Percentiles rank a stretch among this genome's conserved stretches.
Evolutionary conservation across 1,140 invertebrate species (phyloP).

Genomic region (Caerostris darwini): DNA sequence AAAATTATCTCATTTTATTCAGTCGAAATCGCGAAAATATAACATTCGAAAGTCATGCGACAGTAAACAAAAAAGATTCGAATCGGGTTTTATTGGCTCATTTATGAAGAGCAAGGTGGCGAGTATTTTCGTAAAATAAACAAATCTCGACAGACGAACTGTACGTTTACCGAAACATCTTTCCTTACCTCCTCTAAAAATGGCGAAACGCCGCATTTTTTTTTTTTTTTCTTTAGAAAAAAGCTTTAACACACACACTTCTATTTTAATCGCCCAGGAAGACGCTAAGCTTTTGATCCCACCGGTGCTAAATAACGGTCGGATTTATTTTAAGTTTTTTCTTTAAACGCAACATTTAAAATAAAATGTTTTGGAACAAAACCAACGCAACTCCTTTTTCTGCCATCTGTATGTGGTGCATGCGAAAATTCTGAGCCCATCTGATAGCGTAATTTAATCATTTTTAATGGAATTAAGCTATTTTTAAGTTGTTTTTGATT

Average conservation of each 20-base stretch:
- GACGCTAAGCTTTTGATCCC: slow-evolving; percentile 16
- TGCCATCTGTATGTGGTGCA: background rate
- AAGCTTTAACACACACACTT: background rate
- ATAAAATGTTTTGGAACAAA: slow-evolving; percentile 27
- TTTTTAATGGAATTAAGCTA: too few species aligned
- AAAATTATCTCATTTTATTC: too few species aligned
- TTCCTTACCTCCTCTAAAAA: background rate
- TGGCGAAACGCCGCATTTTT: background rate
- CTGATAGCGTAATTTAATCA: too few species aligned
- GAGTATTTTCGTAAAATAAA: background rate
- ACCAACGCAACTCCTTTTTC: background rate
- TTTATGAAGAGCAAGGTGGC: background rate
- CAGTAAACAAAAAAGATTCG: too few species aligned
- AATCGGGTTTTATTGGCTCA: too few species aligned
- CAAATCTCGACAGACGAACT: background rate
- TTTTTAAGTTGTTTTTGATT: too few species aligned
- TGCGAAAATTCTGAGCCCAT: too few species aligned
- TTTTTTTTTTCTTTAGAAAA: background rate
- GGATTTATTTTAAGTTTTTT: background rate
- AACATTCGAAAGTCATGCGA: too few species aligned
- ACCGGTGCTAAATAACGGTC: background rate
- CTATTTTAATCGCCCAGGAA: background rate
- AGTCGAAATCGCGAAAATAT: too few species aligned
- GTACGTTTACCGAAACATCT: background rate
- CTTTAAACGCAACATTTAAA: slow-evolving; percentile 20